Evolutionary conservation across 2,797 vertebrate species (phyloP).

Genomic region (Cacajao melanocephalus): DNA sequence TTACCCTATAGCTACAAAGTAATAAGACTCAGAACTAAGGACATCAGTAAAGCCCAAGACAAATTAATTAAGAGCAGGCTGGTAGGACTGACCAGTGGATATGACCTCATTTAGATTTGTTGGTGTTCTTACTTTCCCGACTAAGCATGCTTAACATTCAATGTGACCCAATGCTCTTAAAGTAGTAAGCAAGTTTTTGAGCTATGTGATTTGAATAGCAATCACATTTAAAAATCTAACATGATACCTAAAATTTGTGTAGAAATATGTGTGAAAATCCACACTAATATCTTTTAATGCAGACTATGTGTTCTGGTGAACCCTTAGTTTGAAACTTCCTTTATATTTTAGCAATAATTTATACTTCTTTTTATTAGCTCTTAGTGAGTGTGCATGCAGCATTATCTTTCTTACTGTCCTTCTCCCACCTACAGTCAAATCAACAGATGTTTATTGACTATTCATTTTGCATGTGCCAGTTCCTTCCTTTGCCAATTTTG

Average conservation of each 20-base stretch:
- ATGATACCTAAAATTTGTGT: neutral
- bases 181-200: neutral
- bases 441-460: neutral
- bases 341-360: neutral
- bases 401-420: neutral
- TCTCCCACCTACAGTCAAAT: neutral
- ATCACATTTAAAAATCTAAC: slow-evolving; percentile 4
- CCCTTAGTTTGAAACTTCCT: neutral
- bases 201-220: neutral
- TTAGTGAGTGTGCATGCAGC: neutral
- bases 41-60: neutral
- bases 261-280: neutral
- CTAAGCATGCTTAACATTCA: neutral
- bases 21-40: slow-evolving; percentile 24
- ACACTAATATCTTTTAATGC: neutral
- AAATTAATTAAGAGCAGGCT: neutral
- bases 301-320: neutral
- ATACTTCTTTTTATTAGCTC: neutral
- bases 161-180: neutral
- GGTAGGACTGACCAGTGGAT: neutral
- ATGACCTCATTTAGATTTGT: neutral
- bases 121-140: neutral
- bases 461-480: neutral
- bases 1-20: slow-evolving; percentile 12
- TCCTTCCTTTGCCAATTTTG: neutral